These are phyloP conservation scores for Motacilla alba DNA, from an alignment of 2,113 vertebrate species.

Conservation along the genomic window DNA sequence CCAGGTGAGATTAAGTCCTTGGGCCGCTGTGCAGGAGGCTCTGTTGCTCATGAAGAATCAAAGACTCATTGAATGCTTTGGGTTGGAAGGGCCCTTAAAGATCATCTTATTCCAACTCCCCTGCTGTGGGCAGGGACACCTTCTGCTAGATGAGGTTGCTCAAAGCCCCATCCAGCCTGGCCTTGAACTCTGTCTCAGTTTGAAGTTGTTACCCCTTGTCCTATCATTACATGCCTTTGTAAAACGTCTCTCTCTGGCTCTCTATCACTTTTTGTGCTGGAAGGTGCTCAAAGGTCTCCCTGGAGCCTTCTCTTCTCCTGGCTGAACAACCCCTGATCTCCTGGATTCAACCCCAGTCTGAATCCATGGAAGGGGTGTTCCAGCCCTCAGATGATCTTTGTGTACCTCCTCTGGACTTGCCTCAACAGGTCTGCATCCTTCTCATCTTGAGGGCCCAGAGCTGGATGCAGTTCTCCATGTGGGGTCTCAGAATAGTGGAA, in stretches of 20 bases:
- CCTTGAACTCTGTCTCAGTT: background rate
- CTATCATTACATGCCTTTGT: background rate
- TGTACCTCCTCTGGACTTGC: background rate
- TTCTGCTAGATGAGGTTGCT: background rate
- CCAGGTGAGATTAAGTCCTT: background rate
- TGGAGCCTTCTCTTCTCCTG: background rate
- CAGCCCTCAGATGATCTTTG: background rate
- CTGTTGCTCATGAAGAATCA: background rate
- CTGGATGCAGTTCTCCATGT: background rate
- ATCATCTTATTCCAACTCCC: fast-evolving
- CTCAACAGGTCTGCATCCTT: background rate
- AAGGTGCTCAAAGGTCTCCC: background rate
- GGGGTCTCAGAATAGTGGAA: background rate
- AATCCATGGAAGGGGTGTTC: background rate
- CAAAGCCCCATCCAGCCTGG: background rate
- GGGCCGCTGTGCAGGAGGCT: background rate
- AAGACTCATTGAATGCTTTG: background rate
- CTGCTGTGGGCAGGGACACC: background rate
- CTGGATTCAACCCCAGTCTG: background rate
- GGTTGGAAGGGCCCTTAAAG: background rate
- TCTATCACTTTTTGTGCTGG: background rate
- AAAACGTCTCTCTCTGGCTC: background rate
- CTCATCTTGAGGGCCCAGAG: background rate
- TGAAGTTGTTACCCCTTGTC: background rate
- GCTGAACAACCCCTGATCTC: background rate